Base-by-base conservation (phyloP, 2,888 invertebrate genomes). In the Plebejus anna region DNA sequence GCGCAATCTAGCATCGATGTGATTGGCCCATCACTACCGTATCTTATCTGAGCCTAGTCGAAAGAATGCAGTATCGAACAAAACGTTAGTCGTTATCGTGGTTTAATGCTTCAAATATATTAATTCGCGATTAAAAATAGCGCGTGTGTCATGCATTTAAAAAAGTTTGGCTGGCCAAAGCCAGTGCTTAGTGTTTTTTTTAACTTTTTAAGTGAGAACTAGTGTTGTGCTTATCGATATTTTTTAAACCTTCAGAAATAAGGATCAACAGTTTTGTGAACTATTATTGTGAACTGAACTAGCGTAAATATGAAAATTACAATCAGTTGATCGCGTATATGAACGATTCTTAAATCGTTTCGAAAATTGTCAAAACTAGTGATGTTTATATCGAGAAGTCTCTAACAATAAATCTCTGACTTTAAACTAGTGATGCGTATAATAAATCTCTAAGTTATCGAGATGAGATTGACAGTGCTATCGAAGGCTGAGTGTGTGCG, bases 401-500 rank as follows among this genome's bases (percentile, higher is more conserved):
- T 42, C 76, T 28, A 28, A 28, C 61, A 28, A 11, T 61, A 61
- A 9, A 1, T 22, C 32, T 32, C 32, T 32, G 32, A 32, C 32
- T 2, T 32, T 32, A 32, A 32, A 32, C 32, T 32, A 32, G 32
- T 32, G 32, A 32, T 9, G 32, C 28, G 22, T 61, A 5, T 22
- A 42, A 6, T 7, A 16, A 55, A 16, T 16, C 16, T 22, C 16
- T 47, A n/a, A 32, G 47, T 11, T 13, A 47, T 38, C 72, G 72
- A 72, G n/a, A 71, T 71, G 71, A 38, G 42, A 71, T 42, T 38
- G 71, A 71, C 38, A 4, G 51, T 87, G 79, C 89, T 88, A 87
- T 84, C 88, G 42, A 84, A 86, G 80, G 84, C 83, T 75, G 89
- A 91, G 81, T 88, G 90, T 78, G 77, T 89, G 80, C 85, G 86